Conservation (phyloP, 2,888 invertebrate genomes). For the Papilio gigon region DNA sequence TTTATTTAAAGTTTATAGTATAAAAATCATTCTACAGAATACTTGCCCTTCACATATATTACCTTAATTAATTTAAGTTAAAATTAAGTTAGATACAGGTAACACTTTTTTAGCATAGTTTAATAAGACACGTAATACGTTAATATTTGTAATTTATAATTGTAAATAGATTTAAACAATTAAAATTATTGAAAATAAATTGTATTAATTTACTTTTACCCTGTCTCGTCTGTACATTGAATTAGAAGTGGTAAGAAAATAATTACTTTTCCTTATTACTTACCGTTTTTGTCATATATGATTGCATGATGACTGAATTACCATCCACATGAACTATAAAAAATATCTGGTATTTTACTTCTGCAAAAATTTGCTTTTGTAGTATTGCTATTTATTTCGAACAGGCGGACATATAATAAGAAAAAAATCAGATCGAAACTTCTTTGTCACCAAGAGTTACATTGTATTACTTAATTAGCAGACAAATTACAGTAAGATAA, state of each 20-base stretch:
- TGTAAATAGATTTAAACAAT: not conserved
- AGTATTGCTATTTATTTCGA: not conserved
- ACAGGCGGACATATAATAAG: not conserved
- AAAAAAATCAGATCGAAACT: too few relatives aligned
- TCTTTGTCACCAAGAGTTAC: too few relatives aligned
- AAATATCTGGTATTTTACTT: not conserved
- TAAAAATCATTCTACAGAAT: not conserved
- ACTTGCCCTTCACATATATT: constrained; percentile 1
- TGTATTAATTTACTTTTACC: not conserved
- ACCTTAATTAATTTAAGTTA: constrained; percentile 1
- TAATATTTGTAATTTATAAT: not conserved
- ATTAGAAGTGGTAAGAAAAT: too few relatives aligned
- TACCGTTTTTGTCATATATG: too few relatives aligned
- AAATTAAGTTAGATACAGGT: not conserved
- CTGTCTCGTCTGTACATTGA: not conserved
- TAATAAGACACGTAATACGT: not conserved
- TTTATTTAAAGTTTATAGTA: too few relatives aligned
- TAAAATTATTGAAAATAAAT: constrained; percentile 3
- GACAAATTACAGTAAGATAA: not conserved
- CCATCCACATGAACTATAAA: not conserved
- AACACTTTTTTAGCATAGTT: not conserved
- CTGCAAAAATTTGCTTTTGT: not conserved
- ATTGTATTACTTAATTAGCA: not conserved
- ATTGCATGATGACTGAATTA: too few relatives aligned
- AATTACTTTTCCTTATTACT: too few relatives aligned